Evolutionary conservation across 2,113 vertebrate genomes (phyloP).

Genomic region (Vidua chalybeata): DNA sequence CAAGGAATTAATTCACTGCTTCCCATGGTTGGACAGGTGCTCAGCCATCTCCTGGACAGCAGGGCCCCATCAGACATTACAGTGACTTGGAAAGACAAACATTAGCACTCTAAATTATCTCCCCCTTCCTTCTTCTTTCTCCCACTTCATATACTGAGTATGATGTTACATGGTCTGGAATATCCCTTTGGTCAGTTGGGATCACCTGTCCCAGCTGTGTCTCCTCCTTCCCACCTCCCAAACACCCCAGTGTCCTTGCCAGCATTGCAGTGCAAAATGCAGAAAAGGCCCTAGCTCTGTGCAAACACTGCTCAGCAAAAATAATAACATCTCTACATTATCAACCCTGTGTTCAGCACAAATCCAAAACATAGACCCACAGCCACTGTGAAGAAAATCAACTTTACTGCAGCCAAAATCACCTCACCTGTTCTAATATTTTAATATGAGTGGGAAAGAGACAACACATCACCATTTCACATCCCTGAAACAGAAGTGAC

Average conservation of each 20-base stretch:
- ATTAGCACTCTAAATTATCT: background rate
- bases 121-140: background rate
- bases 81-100: background rate
- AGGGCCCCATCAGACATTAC: background rate
- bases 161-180: no score
- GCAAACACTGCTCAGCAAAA: background rate
- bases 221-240: background rate
- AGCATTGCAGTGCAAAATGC: background rate
- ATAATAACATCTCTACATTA: background rate
- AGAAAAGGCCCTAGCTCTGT: background rate
- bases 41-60: background rate
- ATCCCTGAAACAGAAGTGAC: background rate
- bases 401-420: background rate
- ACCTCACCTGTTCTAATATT: background rate
- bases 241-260: background rate
- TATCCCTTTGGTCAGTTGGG: background rate
- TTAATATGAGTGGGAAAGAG: background rate
- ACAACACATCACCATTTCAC: background rate
- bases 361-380: background rate
- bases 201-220: background rate
- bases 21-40: background rate
- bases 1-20: background rate
- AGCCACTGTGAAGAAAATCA: background rate
- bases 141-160: no score
- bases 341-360: background rate